These are phyloP conservation scores for Sebastes taczanowskii DNA, from an alignment of 2,797 vertebrate species.

Conservation along the genomic window DNA sequence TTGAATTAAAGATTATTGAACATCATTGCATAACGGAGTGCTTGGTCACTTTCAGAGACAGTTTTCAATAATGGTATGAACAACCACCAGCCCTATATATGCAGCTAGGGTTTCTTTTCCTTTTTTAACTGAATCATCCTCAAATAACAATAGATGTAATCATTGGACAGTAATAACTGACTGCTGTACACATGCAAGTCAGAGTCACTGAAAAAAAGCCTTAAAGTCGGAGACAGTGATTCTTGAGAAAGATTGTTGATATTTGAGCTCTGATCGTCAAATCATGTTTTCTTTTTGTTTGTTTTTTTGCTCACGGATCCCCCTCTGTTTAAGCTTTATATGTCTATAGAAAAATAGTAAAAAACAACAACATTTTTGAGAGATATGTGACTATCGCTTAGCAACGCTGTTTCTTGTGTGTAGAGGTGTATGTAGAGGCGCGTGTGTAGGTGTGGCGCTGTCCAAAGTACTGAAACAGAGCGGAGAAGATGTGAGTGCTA, in stretches of 20 bases:
- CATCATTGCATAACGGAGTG: slow-evolving; percentile 26
- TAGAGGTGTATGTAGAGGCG: too few relatives aligned
- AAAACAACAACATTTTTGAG: not conserved
- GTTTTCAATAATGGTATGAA: slow-evolving; percentile 7
- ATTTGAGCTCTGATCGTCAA: not conserved
- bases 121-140: not conserved
- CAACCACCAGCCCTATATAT: slow-evolving; percentile 4
- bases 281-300: too few relatives aligned
- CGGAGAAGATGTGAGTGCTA: not conserved
- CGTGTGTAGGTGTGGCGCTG: too few relatives aligned
- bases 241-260: not conserved
- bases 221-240: not conserved
- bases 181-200: not conserved
- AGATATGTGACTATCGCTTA: too few relatives aligned
- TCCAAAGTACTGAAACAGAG: too few relatives aligned
- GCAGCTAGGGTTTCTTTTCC: not conserved
- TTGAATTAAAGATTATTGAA: slow-evolving; percentile 42
- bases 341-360: not conserved
- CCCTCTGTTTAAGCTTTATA: not conserved
- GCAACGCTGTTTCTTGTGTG: too few relatives aligned
- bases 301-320: not conserved
- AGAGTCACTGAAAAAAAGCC: slow-evolving; percentile 7
- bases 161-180: slow-evolving; percentile 7
- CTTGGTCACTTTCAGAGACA: not conserved
- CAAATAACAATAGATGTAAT: slow-evolving; percentile 18